Percentiles rank a stretch among this genome's conserved stretches.
Conservation (phyloP, 2,888 invertebrate species). For the Trisateles emortualis region DNA sequence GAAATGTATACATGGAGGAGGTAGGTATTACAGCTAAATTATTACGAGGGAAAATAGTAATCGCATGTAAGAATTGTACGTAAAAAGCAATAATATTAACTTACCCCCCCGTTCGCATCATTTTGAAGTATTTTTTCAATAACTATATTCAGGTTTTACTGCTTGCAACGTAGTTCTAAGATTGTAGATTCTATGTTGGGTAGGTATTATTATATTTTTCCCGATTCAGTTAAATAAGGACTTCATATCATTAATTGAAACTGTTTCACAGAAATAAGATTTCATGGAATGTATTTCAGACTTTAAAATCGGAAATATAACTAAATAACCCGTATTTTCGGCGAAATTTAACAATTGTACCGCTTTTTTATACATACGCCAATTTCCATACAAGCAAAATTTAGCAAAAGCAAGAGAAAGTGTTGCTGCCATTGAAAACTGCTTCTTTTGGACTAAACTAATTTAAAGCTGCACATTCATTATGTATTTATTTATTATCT, state of each 20-base stretch:
- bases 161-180: slow-evolving; percentile 15
- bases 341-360: slow-evolving; percentile 28
- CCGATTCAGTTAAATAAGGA: slow-evolving; percentile 16
- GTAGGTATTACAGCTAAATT: slow-evolving; percentile 6
- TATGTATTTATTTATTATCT: no score
- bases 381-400: slow-evolving; percentile 26
- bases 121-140: slow-evolving; percentile 48
- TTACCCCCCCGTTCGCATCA: slow-evolving; percentile 78
- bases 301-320: background rate
- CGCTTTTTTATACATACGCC: slow-evolving; percentile 13
- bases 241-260: slow-evolving; percentile 11
- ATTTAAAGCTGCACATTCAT: no score
- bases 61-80: no score
- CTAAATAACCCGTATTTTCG: slow-evolving; percentile 21
- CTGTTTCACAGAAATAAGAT: background rate
- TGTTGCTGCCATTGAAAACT: no score
- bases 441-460: no score
- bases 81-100: slow-evolving; percentile 23
- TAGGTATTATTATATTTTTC: slow-evolving; percentile 11
- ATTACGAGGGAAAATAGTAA: background rate
- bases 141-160: slow-evolving; percentile 5
- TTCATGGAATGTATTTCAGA: background rate
- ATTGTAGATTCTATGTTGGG: slow-evolving; percentile 10
- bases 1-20: slow-evolving; percentile 19
- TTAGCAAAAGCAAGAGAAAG: no score